phyloP scores from a whole-genome alignment of 1,140 invertebrate genomes.

The Cryptotermes secundus region DNA sequence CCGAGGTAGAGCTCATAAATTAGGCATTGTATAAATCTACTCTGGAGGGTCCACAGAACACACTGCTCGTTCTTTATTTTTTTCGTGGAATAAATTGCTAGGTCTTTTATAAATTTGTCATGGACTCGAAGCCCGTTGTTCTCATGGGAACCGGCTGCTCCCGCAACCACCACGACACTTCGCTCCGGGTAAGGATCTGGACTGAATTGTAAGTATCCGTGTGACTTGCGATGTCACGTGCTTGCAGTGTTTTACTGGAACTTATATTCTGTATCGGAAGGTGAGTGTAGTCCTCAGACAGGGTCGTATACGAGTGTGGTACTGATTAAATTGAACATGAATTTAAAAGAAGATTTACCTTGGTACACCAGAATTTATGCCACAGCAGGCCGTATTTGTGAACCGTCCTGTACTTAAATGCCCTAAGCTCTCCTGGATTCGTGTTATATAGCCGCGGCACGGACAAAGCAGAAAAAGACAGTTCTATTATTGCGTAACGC shows the following conservation, averaged over 20 bases:
- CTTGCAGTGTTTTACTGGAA: neutral
- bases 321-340: too few relatives aligned
- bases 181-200: neutral
- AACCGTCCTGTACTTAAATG: too few relatives aligned
- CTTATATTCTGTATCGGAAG: neutral
- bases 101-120: conserved; percentile 13
- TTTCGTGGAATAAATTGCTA: neutral
- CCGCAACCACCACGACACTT: neutral
- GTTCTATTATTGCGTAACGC: too few relatives aligned
- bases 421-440: too few relatives aligned
- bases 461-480: too few relatives aligned
- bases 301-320: too few relatives aligned
- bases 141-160: neutral
- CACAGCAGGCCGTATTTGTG: too few relatives aligned
- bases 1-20: neutral
- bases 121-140: neutral
- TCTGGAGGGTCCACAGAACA: neutral
- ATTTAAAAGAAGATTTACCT: too few relatives aligned
- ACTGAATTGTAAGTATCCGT: neutral
- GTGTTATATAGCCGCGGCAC: too few relatives aligned
- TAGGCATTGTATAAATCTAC: neutral
- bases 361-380: too few relatives aligned
- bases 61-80: neutral
- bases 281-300: too few relatives aligned
- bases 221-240: neutral